Conservation (phyloP, 2,888 invertebrate genomes). For the Habrosyne pyritoides region DNA sequence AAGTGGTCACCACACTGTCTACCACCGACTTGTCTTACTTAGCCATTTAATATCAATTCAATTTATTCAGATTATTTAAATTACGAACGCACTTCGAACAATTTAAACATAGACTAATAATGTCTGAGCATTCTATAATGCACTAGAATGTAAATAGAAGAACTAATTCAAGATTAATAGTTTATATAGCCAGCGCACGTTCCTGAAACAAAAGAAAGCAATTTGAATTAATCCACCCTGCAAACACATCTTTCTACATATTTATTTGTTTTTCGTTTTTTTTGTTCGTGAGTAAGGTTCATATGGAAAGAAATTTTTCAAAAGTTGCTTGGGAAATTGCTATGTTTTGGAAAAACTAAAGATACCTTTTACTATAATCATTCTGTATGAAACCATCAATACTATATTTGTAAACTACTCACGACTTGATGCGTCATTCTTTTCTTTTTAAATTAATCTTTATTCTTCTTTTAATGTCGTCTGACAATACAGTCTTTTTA, state of each 20-base stretch:
- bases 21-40: background rate
- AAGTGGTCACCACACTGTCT: slow-evolving; percentile 36
- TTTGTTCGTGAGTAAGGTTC: no score
- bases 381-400: no score
- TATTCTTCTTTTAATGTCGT: no score
- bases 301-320: no score
- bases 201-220: background rate
- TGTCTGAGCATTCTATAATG: slow-evolving; percentile 13
- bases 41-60: background rate
- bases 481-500: no score
- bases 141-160: background rate
- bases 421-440: no score
- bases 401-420: no score
- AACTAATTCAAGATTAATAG: background rate
- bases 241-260: background rate
- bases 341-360: no score
- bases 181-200: background rate
- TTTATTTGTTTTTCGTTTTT: no score
- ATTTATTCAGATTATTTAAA: slow-evolving; percentile 20
- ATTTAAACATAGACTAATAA: slow-evolving; percentile 12
- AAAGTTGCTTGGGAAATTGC: no score
- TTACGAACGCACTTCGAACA: slow-evolving; percentile 31
- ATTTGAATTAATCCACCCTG: background rate
- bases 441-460: no score
- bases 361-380: no score